Base-by-base conservation (phyloP, 2,113 vertebrate species). In the Sander vitreus region DNA sequence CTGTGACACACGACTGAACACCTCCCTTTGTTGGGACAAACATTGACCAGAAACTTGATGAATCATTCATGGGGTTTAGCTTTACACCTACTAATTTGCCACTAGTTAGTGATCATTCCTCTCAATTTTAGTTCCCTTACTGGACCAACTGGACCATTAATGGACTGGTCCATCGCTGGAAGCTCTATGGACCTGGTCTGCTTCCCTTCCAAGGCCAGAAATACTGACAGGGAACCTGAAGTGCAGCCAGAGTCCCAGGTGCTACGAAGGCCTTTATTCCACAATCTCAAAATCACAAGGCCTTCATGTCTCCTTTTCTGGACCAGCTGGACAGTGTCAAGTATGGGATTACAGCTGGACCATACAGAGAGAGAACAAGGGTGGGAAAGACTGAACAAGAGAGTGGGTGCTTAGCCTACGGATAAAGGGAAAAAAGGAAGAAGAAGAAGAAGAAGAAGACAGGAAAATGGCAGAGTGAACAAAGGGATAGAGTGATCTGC, bases 61-160 rank as follows among this genome's bases (percentile, higher is more conserved):
- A 93, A 92, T 93, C 86, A 90, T 93, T 92, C 71, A 86, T 64
- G 85, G 88, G 88, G 91, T 89, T 90, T 90, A 88, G 83, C 78
- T 87, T 81, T 83, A 89, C 80, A 75, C 74, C 64, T 68, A 74
- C 87, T 89, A 76, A 87, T 86, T 90, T 90, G 87, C 89, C 91
- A 91, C 91, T 76, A 73, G 83, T 84, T 81, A 87, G 78, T 85
- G 69, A 90, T 82, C 74, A 73, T 83, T 87, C 60, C 65, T 78
- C 55, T 81, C 63, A 86, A 75, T 83, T 88, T 74, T 71, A 74
- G 23, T 85, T 88, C 62, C 48, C 76, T 67, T 50, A 82, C 70
- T 90, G 89, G 87, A 85, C 85, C 62, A 86, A 80, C 62, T 63
- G 75, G 85, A 90, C 70, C 69, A 67, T 80, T 72, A 57, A 68